These are phyloP conservation scores for Elephas maximus DNA, from an alignment of 2,113 vertebrate genomes.

Conservation along the genomic window DNA sequence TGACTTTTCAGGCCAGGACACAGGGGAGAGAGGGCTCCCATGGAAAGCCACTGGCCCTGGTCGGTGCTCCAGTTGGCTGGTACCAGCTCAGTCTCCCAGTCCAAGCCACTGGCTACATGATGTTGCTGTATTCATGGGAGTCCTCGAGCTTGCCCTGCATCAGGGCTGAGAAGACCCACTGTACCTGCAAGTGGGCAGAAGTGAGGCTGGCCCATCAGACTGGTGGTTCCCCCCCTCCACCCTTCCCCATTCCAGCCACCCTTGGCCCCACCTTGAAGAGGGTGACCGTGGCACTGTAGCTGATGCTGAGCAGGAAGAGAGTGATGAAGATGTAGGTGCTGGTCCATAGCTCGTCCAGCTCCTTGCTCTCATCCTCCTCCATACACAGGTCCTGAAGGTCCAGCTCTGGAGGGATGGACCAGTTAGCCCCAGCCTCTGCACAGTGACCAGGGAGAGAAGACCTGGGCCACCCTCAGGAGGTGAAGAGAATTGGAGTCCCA, in stretches of 20 bases:
- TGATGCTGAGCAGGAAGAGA: conserved; percentile 84
- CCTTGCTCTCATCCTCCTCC: neutral
- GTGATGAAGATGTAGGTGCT: conserved; percentile 73
- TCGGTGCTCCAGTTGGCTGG: neutral
- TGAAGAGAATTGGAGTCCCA: neutral
- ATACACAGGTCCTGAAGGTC: conserved; percentile 36
- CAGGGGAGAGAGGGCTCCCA: rapidly evolving
- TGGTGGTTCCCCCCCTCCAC: rapidly evolving
- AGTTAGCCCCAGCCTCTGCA: neutral
- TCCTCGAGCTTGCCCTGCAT: neutral
- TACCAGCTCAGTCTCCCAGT: rapidly evolving
- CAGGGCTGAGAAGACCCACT: neutral
- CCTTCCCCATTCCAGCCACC: neutral
- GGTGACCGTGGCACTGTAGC: conserved; percentile 67
- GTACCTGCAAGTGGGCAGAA: conserved; percentile 28
- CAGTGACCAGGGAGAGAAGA: neutral
- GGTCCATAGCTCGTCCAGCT: conserved; percentile 67
- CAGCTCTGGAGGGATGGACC: conserved; percentile 47
- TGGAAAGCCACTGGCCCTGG: neutral
- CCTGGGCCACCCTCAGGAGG: neutral
- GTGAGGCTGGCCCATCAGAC: neutral
- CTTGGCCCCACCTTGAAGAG: conserved; percentile 74
- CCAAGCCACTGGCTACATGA: neutral
- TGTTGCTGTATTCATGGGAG: conserved; percentile 44
- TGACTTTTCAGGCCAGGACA: rapidly evolving